Conservation (phyloP, 2,888 invertebrate genomes). For the Acanthosepion pharaonis region DNA sequence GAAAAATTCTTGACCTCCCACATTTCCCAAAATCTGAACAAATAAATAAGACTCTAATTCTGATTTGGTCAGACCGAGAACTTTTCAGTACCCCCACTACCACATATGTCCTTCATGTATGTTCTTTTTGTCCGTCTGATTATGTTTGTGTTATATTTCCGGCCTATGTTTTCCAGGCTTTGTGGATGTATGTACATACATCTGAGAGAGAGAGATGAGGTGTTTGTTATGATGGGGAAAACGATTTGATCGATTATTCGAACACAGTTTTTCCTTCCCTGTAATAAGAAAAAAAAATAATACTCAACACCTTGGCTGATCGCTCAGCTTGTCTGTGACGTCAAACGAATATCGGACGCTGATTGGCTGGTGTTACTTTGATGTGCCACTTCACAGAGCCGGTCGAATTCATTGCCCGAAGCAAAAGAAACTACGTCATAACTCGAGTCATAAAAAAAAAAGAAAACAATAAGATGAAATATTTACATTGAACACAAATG, state of each 20-base stretch:
- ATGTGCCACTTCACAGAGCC: neutral
- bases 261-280: neutral
- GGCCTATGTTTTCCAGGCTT: no score
- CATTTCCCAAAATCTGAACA: no score
- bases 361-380: conserved; percentile 22
- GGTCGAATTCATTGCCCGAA: conserved; percentile 1
- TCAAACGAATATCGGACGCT: neutral
- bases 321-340: neutral
- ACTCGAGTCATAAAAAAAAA: neutral
- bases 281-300: neutral
- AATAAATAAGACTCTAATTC: no score
- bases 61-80: no score
- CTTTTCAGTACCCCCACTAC: no score
- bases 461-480: neutral
- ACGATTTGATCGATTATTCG: conserved; percentile 33
- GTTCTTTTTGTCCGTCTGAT: no score
- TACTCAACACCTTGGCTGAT: neutral
- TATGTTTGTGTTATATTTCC: no score
- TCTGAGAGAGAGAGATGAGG: neutral
- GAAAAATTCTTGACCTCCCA: no score
- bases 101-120: no score
- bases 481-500: neutral
- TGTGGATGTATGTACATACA: neutral
- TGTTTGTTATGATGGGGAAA: neutral
- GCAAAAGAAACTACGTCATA: neutral